Conservation (phyloP, 2,888 invertebrate genomes). For the Trachelus tabidus region DNA sequence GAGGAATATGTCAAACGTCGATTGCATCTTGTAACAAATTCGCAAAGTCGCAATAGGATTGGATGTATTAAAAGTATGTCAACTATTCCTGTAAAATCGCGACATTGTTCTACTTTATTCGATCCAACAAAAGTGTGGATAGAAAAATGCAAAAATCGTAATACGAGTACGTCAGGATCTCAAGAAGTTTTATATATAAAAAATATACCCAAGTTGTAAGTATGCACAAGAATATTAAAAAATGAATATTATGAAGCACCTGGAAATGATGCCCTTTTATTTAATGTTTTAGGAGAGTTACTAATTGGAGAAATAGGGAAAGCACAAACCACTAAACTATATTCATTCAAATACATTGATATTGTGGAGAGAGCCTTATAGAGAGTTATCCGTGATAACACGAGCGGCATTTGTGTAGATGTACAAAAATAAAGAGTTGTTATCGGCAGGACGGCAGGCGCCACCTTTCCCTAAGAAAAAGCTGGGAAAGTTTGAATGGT, state of each 20-base stretch:
- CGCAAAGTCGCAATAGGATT: not conserved
- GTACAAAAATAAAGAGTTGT: not conserved
- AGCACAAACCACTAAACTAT: not conserved
- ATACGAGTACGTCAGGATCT: not conserved
- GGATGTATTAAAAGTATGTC: not conserved
- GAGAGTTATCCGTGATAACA: too few species aligned
- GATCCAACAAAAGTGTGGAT: conserved; percentile 55
- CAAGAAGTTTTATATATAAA: conserved; percentile 48
- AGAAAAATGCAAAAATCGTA: conserved; percentile 42
- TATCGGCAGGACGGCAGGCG: not conserved
- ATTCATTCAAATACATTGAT: not conserved
- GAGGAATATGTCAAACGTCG: conserved; percentile 46
- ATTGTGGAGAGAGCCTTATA: too few species aligned
- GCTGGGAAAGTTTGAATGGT: not conserved
- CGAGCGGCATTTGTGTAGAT: not conserved
- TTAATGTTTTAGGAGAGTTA: conserved; percentile 27
- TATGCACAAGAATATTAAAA: conserved; percentile 4
- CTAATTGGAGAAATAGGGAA: conserved; percentile 40
- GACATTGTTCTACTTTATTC: conserved; percentile 43
- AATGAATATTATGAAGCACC: conserved; percentile 1
- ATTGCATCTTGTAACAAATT: conserved; percentile 22
- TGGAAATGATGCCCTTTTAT: not conserved
- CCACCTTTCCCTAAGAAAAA: not conserved
- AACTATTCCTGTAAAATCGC: not conserved
- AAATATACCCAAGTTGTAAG: conserved; percentile 54